A percentile compares a stretch with the other conserved stretches of the same genome.
phyloP scores from a whole-genome alignment of 1,140 invertebrate genomes.

The Hyphantria cunea region DNA sequence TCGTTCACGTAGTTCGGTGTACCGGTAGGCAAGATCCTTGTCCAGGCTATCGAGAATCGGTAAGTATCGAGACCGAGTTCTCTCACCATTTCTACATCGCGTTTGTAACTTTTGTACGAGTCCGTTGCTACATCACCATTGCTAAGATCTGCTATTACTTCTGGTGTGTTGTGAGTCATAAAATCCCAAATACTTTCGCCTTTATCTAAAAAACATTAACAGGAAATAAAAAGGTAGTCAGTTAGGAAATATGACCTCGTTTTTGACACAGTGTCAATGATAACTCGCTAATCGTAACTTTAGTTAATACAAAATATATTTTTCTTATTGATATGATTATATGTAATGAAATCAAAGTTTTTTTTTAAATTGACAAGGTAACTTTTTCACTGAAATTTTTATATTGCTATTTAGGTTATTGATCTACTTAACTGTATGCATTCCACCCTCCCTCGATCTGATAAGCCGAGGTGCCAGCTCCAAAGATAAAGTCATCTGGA shows the following conservation, averaged over 20 bases:
- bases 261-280: too few species aligned
- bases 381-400: too few species aligned
- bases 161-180: conserved; percentile 44
- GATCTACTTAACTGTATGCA: conserved; percentile 42
- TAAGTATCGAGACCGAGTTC: conserved; percentile 59
- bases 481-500: conserved; percentile 43
- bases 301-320: too few species aligned
- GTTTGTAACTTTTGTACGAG: conserved; percentile 40
- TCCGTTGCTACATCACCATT: conserved; percentile 40
- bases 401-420: too few species aligned
- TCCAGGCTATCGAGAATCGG: conserved; percentile 84
- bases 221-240: too few species aligned
- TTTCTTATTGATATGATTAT: too few species aligned
- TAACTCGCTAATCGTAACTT: too few species aligned
- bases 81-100: conserved; percentile 44
- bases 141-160: conserved; percentile 27
- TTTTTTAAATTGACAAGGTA: too few species aligned
- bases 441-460: conserved; percentile 77
- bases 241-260: too few species aligned
- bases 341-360: too few species aligned
- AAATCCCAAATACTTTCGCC: conserved; percentile 74
- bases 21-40: conserved; percentile 81
- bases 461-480: conserved; percentile 64
- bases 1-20: conserved; percentile 72
- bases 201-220: conserved; percentile 73